Percentiles rank a stretch among this genome's conserved stretches.
These are phyloP conservation scores for Beris chalybata DNA, from an alignment of 2,888 invertebrate genomes.

Conservation along the genomic window DNA sequence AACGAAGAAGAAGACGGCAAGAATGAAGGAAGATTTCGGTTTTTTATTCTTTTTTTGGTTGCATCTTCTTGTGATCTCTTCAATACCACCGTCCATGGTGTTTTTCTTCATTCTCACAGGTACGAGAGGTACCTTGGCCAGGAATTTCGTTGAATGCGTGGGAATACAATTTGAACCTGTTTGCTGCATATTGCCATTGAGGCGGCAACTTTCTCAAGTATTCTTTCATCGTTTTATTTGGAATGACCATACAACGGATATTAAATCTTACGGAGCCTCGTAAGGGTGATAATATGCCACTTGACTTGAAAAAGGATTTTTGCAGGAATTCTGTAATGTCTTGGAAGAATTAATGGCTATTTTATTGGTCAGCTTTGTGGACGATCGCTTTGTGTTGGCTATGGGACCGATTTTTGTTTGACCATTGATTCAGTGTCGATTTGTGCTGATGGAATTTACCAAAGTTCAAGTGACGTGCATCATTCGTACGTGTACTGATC, in stretches of 20 bases:
- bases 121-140: conserved; percentile 8
- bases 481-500: too few relatives aligned
- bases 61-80: too few relatives aligned
- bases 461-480: too few relatives aligned
- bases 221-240: conserved; percentile 1
- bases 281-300: conserved; percentile 30
- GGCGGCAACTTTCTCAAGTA: conserved; percentile 28
- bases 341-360: too few relatives aligned
- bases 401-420: too few relatives aligned
- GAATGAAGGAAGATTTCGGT: conserved; percentile 37
- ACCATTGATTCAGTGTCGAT: too few relatives aligned
- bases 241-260: background rate
- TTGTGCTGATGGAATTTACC: too few relatives aligned
- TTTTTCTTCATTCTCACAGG: too few relatives aligned
- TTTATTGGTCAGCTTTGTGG: too few relatives aligned
- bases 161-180: conserved; percentile 39
- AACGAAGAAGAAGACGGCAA: conserved; percentile 33
- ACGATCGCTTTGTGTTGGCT: too few relatives aligned
- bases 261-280: background rate
- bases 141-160: conserved; percentile 38
- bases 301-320: conserved; percentile 32
- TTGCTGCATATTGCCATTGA: conserved; percentile 20
- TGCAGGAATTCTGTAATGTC: background rate
- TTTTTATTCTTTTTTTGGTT: conserved; percentile 36
- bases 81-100: too few relatives aligned